Evolutionary conservation across 2,113 vertebrate genomes (phyloP).

Genomic region (Pelvicachromis taeniatus): DNA sequence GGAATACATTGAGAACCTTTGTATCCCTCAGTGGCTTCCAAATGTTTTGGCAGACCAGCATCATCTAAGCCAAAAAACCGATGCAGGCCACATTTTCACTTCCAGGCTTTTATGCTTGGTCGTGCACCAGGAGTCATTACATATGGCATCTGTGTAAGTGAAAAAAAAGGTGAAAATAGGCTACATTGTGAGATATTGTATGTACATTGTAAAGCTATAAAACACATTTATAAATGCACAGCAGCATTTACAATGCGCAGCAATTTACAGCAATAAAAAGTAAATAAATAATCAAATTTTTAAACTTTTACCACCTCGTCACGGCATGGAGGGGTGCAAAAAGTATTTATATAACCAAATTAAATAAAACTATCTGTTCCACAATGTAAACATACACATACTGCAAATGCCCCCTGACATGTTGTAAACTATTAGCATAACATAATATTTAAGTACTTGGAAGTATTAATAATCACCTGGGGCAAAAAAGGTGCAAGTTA

Average conservation of each 20-base stretch:
- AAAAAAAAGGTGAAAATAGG: not conserved
- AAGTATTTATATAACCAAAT: not conserved
- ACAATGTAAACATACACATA: not conserved
- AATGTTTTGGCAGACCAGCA: constrained; percentile 2
- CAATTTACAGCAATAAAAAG: not conserved
- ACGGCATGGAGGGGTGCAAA: not conserved
- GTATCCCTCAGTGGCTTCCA: not conserved
- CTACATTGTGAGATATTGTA: not conserved
- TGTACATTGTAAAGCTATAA: not conserved
- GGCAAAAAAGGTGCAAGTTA: not conserved
- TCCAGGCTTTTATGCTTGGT: not conserved
- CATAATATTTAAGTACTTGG: not conserved
- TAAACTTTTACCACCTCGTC: not conserved
- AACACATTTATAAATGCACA: not conserved
- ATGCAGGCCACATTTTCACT: not conserved
- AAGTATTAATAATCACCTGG: not conserved
- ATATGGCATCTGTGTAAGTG: not conserved
- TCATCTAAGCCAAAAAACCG: not conserved
- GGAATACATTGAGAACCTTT: constrained; percentile 9
- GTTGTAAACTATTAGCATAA: not conserved
- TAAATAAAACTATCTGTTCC: not conserved
- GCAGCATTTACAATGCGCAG: not conserved
- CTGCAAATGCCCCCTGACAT: not conserved
- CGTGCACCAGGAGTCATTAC: not conserved
- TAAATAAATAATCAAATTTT: not conserved